Conservation (phyloP, 2,113 vertebrate genomes). For the Neotragus pygmaeus region DNA sequence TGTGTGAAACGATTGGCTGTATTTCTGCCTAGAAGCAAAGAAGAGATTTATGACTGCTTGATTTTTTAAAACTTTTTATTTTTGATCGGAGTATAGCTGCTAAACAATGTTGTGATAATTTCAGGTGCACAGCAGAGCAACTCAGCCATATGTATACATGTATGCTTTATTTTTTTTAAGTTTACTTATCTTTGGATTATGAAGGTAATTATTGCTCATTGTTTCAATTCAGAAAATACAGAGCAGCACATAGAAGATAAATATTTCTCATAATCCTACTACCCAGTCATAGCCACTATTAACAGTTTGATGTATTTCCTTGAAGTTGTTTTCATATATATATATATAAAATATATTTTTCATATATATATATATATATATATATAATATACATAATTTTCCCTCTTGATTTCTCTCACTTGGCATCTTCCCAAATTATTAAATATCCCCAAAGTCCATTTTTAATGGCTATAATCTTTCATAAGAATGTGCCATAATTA, state of each 20-base stretch:
- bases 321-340: not conserved
- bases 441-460: not conserved
- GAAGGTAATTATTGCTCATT: slow-evolving; percentile 18
- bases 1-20: not conserved
- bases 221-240: slow-evolving; percentile 38
- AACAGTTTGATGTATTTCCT: slow-evolving; percentile 21
- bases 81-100: not conserved
- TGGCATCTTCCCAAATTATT: not conserved
- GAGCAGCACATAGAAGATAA: not conserved
- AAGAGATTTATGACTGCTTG: not conserved
- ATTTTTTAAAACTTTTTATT: not conserved
- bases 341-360: not conserved
- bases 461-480: slow-evolving; percentile 1
- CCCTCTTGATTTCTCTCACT: slow-evolving; percentile 13
- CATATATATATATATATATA: not conserved
- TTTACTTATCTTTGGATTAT: slow-evolving; percentile 15
- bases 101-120: not conserved
- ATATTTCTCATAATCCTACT: slow-evolving; percentile 15
- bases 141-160: not conserved
- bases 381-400: not conserved
- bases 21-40: not conserved
- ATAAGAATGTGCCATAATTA: not conserved
- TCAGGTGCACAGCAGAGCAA: not conserved
- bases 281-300: not conserved
- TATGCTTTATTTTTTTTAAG: not conserved